Percentiles rank a stretch among this genome's conserved stretches.
Conservation (phyloP, 2,888 invertebrate genomes). For the Gari tellinella region DNA sequence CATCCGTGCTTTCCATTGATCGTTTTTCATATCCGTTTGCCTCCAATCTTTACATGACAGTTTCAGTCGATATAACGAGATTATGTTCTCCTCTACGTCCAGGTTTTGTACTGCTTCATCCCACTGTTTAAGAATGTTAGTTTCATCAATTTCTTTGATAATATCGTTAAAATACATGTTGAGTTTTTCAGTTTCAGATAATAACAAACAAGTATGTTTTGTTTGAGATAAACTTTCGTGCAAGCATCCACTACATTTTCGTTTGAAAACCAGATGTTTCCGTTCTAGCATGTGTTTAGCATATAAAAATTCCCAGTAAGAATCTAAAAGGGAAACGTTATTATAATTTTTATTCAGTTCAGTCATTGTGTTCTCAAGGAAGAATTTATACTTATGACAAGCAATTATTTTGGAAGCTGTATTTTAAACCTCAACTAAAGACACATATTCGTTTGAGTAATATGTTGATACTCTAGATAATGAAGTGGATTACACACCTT, state of each 20-base stretch:
- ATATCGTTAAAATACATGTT: conserved; percentile 41
- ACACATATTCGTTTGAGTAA: background rate
- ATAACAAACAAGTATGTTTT: conserved; percentile 31
- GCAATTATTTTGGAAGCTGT: too few species aligned
- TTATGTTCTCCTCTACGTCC: conserved; percentile 7
- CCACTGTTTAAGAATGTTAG: conserved; percentile 24
- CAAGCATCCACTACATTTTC: conserved; percentile 32
- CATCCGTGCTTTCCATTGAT: conserved; percentile 34
- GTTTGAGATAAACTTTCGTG: conserved; percentile 24
- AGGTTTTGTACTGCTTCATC: conserved; percentile 12
- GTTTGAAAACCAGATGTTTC: conserved; percentile 25
- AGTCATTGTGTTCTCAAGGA: too few species aligned
- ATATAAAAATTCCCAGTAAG: conserved; percentile 47
- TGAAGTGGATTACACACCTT: conserved; percentile 7
- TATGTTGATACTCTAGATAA: conserved; percentile 13
- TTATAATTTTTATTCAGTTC: background rate
- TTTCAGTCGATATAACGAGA: conserved; percentile 34
- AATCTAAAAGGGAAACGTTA: conserved; percentile 31
- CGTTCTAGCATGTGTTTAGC: conserved; percentile 24
- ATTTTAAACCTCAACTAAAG: too few species aligned
- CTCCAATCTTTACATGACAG: conserved; percentile 33
- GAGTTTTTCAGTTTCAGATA: conserved; percentile 24
- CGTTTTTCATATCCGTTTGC: conserved; percentile 36
- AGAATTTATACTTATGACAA: too few species aligned
- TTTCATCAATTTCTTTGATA: conserved; percentile 33